Evolutionary conservation across 2,888 invertebrate genomes (phyloP), one percentile per base, ranked within the genome.

Genomic region (Arrhopalites spinosus): DNA sequence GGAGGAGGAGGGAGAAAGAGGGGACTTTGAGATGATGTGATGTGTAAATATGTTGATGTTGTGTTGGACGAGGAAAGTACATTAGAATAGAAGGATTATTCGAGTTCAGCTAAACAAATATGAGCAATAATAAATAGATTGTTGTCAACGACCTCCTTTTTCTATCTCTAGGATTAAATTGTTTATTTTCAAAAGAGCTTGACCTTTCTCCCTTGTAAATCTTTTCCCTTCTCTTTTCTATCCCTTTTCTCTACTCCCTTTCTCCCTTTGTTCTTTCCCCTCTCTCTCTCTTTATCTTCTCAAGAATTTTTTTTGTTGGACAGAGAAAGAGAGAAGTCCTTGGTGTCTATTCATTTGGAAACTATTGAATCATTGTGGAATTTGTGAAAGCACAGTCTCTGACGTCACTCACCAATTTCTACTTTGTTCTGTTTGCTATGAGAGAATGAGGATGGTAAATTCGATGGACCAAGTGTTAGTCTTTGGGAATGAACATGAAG

Each of bases 201-300:
- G 71, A 71, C 71, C 71, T 71, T 59, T 59, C 71, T 71, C 71
- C 15, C 71, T 36, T 70, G 30, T 70, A 70, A 70, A 70, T 70
- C 70, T 70, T 70, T 15, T 20, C 13, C 59, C 25, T 63, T 43
- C 36, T 64, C 7, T 20, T 27, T 30, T 13, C 25, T 17, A 11
- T 30, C 25, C 27, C 30, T 5, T n/a, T n/a, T 30, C n/a, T 23
- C 11, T 43, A 17, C 43, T 43, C 36, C 20, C 43, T 13, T 23
- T 53, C 17, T 53, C 30, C 29, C 69, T 53, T 53, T 53, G n/a
- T 27, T 53, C 25, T 27, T 25, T 8, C 11, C 50, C 3, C 20
- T 68, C 27, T 50, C 15, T 68, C 17, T 27, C 47, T 11, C 25
- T 59, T 25, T 20, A 23, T 61, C 17, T 27, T 30, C 1, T 29